Percentiles rank a stretch among this genome's conserved stretches.
These are phyloP conservation scores for Halcyon senegalensis DNA, from an alignment of 2,113 vertebrate genomes.

Conservation along the genomic window DNA sequence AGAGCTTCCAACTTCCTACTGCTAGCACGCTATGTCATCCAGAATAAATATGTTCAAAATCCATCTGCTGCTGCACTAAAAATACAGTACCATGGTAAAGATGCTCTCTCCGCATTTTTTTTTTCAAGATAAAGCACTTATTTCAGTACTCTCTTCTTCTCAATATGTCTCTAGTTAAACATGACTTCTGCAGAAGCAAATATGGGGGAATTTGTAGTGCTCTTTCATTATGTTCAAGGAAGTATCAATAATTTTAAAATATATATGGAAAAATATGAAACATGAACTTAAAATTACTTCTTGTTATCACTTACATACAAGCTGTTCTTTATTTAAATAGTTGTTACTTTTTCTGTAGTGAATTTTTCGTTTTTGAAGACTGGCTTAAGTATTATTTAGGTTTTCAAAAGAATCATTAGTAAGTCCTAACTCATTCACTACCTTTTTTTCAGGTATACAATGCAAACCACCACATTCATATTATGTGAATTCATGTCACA, in stretches of 20 bases:
- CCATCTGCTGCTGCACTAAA: not conserved
- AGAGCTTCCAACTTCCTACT: not conserved
- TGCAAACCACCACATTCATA: not conserved
- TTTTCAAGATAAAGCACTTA: not conserved
- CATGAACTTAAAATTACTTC: not conserved
- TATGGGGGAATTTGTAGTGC: not conserved
- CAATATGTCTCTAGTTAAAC: not conserved
- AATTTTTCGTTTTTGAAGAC: not conserved
- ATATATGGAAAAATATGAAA: not conserved
- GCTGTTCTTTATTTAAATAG: not conserved
- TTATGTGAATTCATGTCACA: not conserved
- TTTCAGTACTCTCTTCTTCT: not conserved
- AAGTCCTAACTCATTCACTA: not conserved
- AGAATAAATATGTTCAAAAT: not conserved
- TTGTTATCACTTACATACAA: not conserved
- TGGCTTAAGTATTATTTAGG: not conserved
- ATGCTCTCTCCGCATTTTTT: not conserved
- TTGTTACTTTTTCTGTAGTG: not conserved
- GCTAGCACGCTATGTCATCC: not conserved
- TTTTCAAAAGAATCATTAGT: not conserved
- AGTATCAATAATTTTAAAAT: not conserved
- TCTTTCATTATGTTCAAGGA: not conserved
- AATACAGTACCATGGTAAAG: not conserved
- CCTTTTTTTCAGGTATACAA: not conserved
- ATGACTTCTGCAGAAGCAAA: not conserved